Conservation (phyloP, 2,113 vertebrate genomes). For the Oreochromis tanganicae region DNA sequence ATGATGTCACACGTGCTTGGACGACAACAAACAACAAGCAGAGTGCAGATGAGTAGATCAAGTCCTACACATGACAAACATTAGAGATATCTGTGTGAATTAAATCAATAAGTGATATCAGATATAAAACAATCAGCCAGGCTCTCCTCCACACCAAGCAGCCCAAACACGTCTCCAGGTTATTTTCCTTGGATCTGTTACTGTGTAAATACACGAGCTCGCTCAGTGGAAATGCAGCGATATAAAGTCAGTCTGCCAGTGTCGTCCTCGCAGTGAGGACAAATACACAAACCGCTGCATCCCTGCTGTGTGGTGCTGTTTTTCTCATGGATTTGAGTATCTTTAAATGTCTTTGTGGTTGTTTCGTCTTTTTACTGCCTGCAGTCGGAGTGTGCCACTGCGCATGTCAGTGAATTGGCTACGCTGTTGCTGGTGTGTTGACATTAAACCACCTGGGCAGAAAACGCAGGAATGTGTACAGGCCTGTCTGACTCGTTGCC, state of each 20-base stretch:
- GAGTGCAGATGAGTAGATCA: too few relatives aligned
- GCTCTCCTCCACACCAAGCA: neutral
- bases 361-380: neutral
- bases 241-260: accelerated
- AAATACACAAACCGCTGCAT: neutral
- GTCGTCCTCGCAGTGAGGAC: neutral
- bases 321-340: neutral
- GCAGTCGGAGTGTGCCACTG: neutral
- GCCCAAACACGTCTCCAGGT: neutral
- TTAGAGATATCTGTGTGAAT: neutral
- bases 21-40: too few relatives aligned
- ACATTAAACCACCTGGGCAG: neutral
- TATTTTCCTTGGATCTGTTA: neutral
- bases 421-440: neutral
- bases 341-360: neutral
- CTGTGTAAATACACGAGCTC: accelerated
- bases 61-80: neutral
- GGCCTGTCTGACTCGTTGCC: neutral
- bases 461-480: neutral
- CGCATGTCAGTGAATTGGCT: neutral
- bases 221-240: neutral
- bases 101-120: neutral
- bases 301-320: neutral
- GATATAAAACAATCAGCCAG: neutral
- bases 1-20: too few relatives aligned